These are phyloP conservation scores for Herminia tarsipennalis DNA, from an alignment of 2,888 invertebrate genomes.

Conservation along the genomic window DNA sequence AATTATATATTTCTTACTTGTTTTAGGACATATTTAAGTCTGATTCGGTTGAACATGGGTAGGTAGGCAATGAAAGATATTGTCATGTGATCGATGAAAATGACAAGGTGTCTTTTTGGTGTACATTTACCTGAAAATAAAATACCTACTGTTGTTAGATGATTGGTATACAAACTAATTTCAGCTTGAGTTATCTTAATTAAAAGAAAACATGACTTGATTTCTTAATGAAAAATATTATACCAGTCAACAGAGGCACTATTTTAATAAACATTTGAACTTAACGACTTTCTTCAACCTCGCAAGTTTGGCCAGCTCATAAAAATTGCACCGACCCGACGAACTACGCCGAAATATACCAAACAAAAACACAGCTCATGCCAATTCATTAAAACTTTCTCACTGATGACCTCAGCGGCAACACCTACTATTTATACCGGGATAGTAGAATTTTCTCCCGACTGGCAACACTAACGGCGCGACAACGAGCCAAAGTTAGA, in stretches of 20 bases:
- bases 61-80: too few species aligned
- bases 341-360: slow-evolving; percentile 47
- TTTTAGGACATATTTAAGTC: too few species aligned
- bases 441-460: slow-evolving; percentile 48
- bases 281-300: slow-evolving; percentile 27
- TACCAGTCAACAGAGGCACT: slow-evolving; percentile 7
- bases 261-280: slow-evolving; percentile 37
- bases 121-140: too few species aligned
- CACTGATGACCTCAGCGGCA: slow-evolving; percentile 57
- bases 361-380: slow-evolving; percentile 52
- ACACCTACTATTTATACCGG: slow-evolving; percentile 61
- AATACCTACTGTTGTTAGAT: too few species aligned
- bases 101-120: too few species aligned
- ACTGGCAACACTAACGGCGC: slow-evolving; percentile 66
- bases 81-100: too few species aligned
- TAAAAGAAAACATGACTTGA: slow-evolving; percentile 2
- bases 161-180: too few species aligned
- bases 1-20: too few species aligned
- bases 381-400: slow-evolving; percentile 78
- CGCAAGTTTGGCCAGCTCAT: slow-evolving; percentile 37
- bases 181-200: background rate
- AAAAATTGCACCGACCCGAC: slow-evolving; percentile 47
- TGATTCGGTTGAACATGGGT: too few species aligned
- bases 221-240: background rate
- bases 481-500: slow-evolving; percentile 77